A percentile compares a stretch with the other conserved stretches of the same genome.
Evolutionary conservation across 37 sponge, comb jelly and placozoan species (phyloP).

Genomic region (Bolinopsis microptera): DNA sequence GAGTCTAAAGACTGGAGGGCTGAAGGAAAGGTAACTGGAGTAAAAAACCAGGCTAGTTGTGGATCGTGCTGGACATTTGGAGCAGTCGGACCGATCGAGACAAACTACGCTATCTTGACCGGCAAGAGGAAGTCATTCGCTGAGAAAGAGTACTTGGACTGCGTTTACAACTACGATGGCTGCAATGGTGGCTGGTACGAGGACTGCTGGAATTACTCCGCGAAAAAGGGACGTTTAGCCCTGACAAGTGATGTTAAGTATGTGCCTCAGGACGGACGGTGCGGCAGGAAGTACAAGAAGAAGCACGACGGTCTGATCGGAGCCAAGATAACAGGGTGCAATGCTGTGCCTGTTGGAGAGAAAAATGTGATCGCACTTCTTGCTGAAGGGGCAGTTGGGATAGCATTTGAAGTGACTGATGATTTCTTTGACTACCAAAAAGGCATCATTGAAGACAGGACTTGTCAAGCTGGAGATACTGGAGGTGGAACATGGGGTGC

Average conservation of each 20-base stretch:
- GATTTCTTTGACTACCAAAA: background rate
- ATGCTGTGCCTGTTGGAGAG: background rate
- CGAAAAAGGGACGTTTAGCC: background rate
- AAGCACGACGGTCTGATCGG: background rate
- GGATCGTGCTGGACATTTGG: constrained; percentile 6
- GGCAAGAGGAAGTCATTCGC: constrained; percentile 11
- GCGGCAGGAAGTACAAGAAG: constrained; percentile 29
- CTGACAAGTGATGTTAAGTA: background rate
- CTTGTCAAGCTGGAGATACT: background rate
- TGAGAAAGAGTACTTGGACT: constrained; percentile 36
- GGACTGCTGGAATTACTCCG: constrained; percentile 38
- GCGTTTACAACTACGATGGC: background rate
- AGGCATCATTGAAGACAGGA: background rate
- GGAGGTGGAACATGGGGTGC: background rate
- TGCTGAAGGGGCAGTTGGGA: background rate
- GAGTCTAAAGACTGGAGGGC: background rate
- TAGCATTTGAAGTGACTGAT: constrained; percentile 16
- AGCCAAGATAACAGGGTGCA: background rate
- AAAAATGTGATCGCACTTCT: background rate
- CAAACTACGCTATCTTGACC: constrained; percentile 4
- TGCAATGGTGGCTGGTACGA: constrained; percentile 1
- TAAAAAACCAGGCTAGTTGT: constrained; percentile 6
- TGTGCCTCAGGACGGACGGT: background rate
- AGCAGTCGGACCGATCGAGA: background rate
- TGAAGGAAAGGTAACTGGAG: constrained; percentile 28